Percentiles rank a stretch among this genome's conserved stretches.
Conservation (phyloP, 2,888 invertebrate genomes). For the Drosophila mercatorum region DNA sequence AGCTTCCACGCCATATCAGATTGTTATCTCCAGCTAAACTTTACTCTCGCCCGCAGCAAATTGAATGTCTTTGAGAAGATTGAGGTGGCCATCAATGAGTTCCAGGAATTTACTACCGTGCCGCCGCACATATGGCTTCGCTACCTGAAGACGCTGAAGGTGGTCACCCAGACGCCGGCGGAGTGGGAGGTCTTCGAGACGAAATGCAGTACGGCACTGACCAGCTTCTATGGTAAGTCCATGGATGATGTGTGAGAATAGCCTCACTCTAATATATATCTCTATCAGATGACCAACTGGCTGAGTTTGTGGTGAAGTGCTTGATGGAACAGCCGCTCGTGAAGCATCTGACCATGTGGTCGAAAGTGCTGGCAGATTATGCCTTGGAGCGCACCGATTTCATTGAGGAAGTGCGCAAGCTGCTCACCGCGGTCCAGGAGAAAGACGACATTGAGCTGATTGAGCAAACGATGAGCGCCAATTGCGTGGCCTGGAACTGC, state of each 20-base stretch:
- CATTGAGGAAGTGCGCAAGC: constrained; percentile 1
- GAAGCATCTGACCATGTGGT: constrained; percentile 35
- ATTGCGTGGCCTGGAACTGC: constrained; percentile 40
- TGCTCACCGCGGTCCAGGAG: not conserved
- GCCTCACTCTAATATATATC: not conserved
- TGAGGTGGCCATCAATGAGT: constrained; percentile 27
- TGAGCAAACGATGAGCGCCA: constrained; percentile 20
- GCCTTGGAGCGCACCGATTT: constrained; percentile 49
- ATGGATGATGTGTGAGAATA: not conserved
- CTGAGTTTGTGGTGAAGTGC: constrained; percentile 35
- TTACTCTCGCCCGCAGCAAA: constrained; percentile 28
- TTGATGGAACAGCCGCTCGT: constrained; percentile 27
- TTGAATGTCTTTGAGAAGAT: constrained; percentile 48
- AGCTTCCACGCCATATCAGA: not conserved
- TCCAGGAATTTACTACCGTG: constrained; percentile 23
- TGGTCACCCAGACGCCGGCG: constrained; percentile 49
- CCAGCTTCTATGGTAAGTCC: constrained; percentile 47
- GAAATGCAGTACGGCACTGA: constrained; percentile 40
- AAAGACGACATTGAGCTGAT: constrained; percentile 1
- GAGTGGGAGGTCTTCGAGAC: constrained; percentile 32
- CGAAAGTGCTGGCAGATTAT: constrained; percentile 53
- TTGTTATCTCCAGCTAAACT: not conserved
- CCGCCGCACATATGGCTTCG: constrained; percentile 56
- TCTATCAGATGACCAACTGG: constrained; percentile 41
- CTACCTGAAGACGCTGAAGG: constrained; percentile 37